Conservation (phyloP, 1,140 invertebrate species). For the Samia ricini region DNA sequence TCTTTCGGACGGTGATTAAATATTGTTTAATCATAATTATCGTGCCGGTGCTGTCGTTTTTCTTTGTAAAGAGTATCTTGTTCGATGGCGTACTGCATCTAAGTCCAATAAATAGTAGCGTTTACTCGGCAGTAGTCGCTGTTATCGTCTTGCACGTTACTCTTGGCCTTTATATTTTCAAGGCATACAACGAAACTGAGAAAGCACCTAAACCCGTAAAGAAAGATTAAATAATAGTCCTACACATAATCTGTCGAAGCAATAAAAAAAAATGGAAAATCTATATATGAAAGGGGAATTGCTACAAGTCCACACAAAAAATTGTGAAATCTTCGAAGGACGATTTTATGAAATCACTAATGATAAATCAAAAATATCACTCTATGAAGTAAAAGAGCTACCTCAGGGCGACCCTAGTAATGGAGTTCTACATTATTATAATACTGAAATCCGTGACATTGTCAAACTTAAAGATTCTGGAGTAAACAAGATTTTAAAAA, state of each 20-base stretch:
- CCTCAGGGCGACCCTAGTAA: conserved; percentile 49
- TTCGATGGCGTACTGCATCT: conserved; percentile 79
- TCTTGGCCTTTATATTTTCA: conserved; percentile 86
- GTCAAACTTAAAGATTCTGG: conserved; percentile 55
- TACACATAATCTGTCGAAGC: background rate
- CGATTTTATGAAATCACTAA: conserved; percentile 65
- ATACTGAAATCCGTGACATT: conserved; percentile 61
- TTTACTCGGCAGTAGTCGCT: conserved; percentile 85
- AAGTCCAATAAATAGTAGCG: conserved; percentile 82
- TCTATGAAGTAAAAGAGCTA: conserved; percentile 64
- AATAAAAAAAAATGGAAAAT: conserved; percentile 57
- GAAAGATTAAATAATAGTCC: conserved; percentile 56
- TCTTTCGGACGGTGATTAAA: conserved; percentile 81
- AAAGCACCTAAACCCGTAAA: conserved; percentile 62
- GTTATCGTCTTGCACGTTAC: conserved; percentile 85
- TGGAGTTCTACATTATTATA: conserved; percentile 63
- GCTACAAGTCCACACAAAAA: conserved; percentile 66
- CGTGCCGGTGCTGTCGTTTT: conserved; percentile 81
- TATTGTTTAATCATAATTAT: conserved; percentile 82
- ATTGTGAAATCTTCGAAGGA: conserved; percentile 62
- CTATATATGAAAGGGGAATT: conserved; percentile 71
- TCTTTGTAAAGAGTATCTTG: conserved; percentile 77
- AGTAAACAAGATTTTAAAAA: conserved; percentile 53
- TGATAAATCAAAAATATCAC: conserved; percentile 69
- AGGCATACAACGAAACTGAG: conserved; percentile 81